These are phyloP conservation scores for Machimus atricapillus DNA, from an alignment of 2,888 invertebrate genomes.

Conservation along the genomic window DNA sequence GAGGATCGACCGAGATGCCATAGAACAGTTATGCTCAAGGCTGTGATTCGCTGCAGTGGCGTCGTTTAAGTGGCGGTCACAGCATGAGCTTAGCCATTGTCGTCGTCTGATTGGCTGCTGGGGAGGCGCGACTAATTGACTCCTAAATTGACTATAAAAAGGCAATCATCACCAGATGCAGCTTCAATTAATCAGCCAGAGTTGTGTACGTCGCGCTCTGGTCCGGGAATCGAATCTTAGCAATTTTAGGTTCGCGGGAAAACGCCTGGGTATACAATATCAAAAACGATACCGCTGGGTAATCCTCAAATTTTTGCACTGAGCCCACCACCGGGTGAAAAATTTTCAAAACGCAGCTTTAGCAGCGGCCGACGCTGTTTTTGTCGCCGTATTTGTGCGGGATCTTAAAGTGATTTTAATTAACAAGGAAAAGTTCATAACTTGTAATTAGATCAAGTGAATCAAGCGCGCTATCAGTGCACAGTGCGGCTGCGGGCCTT, in stretches of 20 bases:
- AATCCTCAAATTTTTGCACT: constrained; percentile 31
- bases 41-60: constrained; percentile 32
- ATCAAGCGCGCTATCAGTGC: constrained; percentile 8
- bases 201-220: constrained; percentile 45
- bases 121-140: constrained; percentile 53
- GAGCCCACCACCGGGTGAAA: background rate
- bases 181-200: constrained; percentile 61
- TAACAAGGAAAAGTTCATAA: constrained; percentile 42
- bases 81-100: constrained; percentile 56
- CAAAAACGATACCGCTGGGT: background rate
- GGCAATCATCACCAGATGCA: constrained; percentile 70
- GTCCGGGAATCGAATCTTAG: constrained; percentile 1
- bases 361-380: background rate
- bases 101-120: constrained; percentile 57
- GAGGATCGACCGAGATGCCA: background rate
- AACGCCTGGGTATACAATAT: background rate
- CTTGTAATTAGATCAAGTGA: constrained; percentile 46
- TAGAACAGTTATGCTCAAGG: background rate
- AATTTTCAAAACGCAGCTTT: background rate
- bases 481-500: background rate
- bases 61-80: constrained; percentile 23
- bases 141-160: constrained; percentile 63
- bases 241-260: constrained; percentile 17
- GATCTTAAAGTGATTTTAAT: constrained; percentile 47
- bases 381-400: constrained; percentile 36